Conservation (phyloP, 1,140 invertebrate species). For the Drosophila simulans region DNA sequence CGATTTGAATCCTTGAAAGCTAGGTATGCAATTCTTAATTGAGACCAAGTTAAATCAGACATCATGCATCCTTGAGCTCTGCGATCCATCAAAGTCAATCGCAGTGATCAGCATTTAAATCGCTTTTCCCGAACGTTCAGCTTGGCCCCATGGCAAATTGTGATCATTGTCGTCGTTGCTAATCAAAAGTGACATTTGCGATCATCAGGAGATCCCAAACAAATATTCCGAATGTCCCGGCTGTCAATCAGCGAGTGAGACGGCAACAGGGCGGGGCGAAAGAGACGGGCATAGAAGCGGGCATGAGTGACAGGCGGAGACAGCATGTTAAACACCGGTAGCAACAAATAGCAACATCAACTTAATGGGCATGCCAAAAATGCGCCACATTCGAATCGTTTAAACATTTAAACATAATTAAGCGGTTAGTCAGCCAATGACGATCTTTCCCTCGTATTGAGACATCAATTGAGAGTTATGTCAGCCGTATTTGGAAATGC, state of each 20-base stretch:
- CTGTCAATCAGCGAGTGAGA: constrained; percentile 39
- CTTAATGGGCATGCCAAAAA: constrained; percentile 65
- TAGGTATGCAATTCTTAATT: background rate
- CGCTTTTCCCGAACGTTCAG: constrained; percentile 14
- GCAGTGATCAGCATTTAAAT: constrained; percentile 28
- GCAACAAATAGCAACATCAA: constrained; percentile 36
- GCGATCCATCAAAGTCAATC: constrained; percentile 25
- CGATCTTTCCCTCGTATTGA: constrained; percentile 53
- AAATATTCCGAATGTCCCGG: constrained; percentile 34
- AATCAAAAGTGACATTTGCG: constrained; percentile 65
- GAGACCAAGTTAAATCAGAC: background rate
- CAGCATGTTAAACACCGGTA: constrained; percentile 40
- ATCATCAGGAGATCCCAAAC: constrained; percentile 24
- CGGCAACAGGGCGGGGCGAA: background rate
- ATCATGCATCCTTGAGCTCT: background rate
- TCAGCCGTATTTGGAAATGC: constrained; percentile 27
- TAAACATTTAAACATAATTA: constrained; percentile 65
- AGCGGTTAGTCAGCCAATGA: constrained; percentile 53
- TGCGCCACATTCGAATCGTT: constrained; percentile 69
- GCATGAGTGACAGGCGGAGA: constrained; percentile 13
- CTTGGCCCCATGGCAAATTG: constrained; percentile 40
- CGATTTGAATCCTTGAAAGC: too few species aligned
- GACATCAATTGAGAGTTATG: constrained; percentile 69
- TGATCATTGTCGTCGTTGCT: constrained; percentile 39
- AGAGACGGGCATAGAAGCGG: constrained; percentile 3